phyloP scores from a whole-genome alignment of 1,140 invertebrate species.

The Dinothrombium tinctorium region DNA sequence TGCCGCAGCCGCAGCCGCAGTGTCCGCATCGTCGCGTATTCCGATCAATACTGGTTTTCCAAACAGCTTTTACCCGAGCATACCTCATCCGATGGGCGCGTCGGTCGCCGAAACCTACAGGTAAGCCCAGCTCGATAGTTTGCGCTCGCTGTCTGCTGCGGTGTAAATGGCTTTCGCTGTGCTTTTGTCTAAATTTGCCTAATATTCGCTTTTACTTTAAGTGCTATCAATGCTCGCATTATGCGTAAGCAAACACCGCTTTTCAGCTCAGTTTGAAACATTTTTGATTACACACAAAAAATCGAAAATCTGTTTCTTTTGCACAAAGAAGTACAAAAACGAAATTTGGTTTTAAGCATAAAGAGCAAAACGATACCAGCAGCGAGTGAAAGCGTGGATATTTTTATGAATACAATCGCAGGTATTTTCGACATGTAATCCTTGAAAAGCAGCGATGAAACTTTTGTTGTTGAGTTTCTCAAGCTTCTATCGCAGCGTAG shows the following conservation, averaged over 20 bases:
- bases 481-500: no score
- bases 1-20: slow-evolving; percentile 17
- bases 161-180: neutral
- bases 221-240: neutral
- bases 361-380: no score
- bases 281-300: neutral
- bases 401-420: no score
- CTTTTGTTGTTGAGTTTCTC: no score
- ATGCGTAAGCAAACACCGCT: neutral
- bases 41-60: slow-evolving; percentile 23
- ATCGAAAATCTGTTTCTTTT: no score
- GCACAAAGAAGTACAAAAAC: no score
- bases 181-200: neutral
- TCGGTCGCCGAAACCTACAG: slow-evolving; percentile 11
- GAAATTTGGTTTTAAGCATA: no score
- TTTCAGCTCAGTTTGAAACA: neutral
- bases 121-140: slow-evolving; percentile 8
- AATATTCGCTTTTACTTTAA: neutral
- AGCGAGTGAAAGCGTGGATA: no score
- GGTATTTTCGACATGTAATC: no score
- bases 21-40: slow-evolving; percentile 12
- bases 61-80: slow-evolving; percentile 23
- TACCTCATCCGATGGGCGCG: slow-evolving; percentile 11
- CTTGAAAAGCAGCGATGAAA: no score
- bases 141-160: no score